phyloP scores from a whole-genome alignment of 2,113 vertebrate genomes.

The Planiliza haematocheilus region DNA sequence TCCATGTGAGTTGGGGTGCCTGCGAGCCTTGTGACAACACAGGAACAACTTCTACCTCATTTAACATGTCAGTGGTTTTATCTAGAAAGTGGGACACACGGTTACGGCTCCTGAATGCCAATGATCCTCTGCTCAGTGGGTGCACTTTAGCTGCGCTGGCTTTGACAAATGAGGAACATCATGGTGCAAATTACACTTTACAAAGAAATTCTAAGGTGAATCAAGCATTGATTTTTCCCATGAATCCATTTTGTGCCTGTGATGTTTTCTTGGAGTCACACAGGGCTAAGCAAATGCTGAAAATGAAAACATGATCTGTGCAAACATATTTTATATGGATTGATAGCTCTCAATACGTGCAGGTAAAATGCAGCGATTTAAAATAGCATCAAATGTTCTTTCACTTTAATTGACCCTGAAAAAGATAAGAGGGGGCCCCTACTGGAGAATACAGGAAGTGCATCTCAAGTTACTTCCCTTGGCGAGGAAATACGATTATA shows the following conservation, averaged over 20 bases:
- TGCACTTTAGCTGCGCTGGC: conserved; percentile 28
- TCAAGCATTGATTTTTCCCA: conserved; percentile 15
- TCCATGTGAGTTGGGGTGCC: conserved; percentile 10
- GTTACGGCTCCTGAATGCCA: conserved; percentile 64
- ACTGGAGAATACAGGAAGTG: conserved; percentile 50
- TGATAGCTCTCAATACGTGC: neutral
- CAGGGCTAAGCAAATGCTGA: neutral
- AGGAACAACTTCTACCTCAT: conserved; percentile 59
- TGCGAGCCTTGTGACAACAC: conserved; percentile 32
- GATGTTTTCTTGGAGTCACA: neutral
- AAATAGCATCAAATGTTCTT: neutral
- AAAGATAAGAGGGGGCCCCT: conserved; percentile 42
- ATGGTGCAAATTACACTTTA: conserved; percentile 46
- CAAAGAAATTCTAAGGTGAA: conserved; percentile 22
- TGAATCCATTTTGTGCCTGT: neutral
- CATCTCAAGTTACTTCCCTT: neutral
- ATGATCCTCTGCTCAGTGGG: conserved; percentile 56
- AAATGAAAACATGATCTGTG: neutral
- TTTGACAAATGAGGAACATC: conserved; percentile 58
- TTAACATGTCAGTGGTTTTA: conserved; percentile 71
- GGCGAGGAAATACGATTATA: too few relatives aligned
- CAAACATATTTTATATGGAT: neutral
- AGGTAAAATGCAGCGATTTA: neutral
- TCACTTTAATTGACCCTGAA: neutral
- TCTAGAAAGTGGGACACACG: conserved; percentile 53